Evolutionary conservation across 2,888 invertebrate species (phyloP), one percentile per base, ranked within the genome.

Genomic region (Aquatica leii): DNA sequence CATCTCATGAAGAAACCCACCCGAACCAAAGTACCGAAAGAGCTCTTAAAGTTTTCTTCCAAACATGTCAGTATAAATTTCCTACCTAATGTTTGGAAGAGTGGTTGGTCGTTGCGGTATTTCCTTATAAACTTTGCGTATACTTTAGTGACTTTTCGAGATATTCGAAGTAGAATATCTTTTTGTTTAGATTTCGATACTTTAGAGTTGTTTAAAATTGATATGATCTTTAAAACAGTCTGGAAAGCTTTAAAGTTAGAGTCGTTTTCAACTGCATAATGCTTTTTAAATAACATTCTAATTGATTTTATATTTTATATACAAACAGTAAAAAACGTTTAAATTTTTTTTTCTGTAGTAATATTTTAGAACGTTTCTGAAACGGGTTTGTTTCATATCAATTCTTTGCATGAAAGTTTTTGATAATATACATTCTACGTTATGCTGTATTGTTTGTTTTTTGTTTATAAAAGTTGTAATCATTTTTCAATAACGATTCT

Each of bases 61-160:
- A 43, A 41, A 51, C 51, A 51, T 59, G 52, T 59, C 59, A 51
- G 59, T 59, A 59, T 59, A 59, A 59, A 59, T 59, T 59, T 59
- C 51, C 46, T 59, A 59, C 59, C 59, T 59, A 59, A 59, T 59
- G 59, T 59, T 59, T 51, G 59, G 52, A 59, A 59, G 52, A 52
- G 59, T 52, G 34, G 51, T 59, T 59, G 59, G 59, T 52, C 51
- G 59, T 52, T 52, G 43, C 51, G 21, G 51, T 49, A 52, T 59
- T 51, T 59, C 52, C 43, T 52, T 35, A 41, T 59, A 51, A 59
- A 59, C 59, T 59, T 57, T 43, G 34, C 34, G 34, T 51, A 52
- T 52, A 51, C 51, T 52, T 59, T 52, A 49, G 37, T 46, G 59
- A 59, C 59, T 59, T 43, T 59, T 52, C 35, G 11, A 24, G 51